Evolutionary conservation across 2,888 invertebrate species (phyloP).

Genomic region (Andrena fulva): DNA sequence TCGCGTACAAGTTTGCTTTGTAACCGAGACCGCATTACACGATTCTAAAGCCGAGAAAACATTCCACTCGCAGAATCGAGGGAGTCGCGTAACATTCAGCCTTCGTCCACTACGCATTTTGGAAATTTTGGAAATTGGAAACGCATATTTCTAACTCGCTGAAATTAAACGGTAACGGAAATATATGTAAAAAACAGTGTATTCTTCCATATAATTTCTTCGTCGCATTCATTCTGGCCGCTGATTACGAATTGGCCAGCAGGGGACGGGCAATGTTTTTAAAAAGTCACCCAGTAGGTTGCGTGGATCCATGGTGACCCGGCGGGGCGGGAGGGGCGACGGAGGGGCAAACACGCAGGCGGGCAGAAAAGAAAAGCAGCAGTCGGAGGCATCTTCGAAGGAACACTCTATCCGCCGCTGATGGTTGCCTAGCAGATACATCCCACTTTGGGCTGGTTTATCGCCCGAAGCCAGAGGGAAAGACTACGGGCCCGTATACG

Average conservation of each 20-base stretch:
- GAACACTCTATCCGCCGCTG: constrained; percentile 49
- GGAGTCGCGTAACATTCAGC: not conserved
- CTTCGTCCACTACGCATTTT: not conserved
- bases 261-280: constrained; percentile 25
- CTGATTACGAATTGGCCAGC: constrained; percentile 22
- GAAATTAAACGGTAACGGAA: not conserved
- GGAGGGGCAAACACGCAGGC: constrained; percentile 29
- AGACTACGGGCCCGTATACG: constrained; percentile 22
- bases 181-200: not conserved
- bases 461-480: constrained; percentile 43
- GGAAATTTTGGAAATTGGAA: too few species aligned
- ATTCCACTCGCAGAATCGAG: not conserved
- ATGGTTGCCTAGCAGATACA: constrained; percentile 57
- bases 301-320: not conserved
- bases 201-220: not conserved
- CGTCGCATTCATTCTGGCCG: not conserved
- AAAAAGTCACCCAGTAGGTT: constrained; percentile 56
- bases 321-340: not conserved
- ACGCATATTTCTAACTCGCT: too few species aligned
- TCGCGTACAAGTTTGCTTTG: not conserved
- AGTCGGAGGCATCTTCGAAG: constrained; percentile 48
- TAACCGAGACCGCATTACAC: not conserved
- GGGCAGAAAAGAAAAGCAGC: constrained; percentile 53
- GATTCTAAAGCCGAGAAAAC: not conserved
- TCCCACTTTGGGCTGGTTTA: constrained; percentile 54